Evolutionary conservation across 2,888 invertebrate genomes (phyloP), one percentile per base, ranked within the genome.

Genomic region (Tolmerus cingulatus): DNA sequence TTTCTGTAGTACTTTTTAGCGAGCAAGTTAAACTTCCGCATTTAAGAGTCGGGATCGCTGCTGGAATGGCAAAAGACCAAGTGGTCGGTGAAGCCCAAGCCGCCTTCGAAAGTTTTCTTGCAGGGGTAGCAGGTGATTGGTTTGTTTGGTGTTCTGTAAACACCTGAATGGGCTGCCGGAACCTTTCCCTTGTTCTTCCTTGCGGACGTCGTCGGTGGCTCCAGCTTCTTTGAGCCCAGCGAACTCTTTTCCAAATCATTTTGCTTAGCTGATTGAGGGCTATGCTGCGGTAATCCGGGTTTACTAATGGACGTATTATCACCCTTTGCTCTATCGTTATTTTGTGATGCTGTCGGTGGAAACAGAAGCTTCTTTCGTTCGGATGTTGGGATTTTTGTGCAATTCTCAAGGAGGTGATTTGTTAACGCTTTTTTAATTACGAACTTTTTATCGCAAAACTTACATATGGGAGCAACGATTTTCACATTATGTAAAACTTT

Each of bases 361-460:
- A 30, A 27, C n/a, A 78, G 16, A 30, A 86, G 46, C 77, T 86
- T 77, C 37, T 77, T 76, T 12, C 51, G 76, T 19, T 51, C 34
- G 5, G 27, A 16, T 55, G 77, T 2, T 86, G 86, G 77, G 5
- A 86, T 86, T 37, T 77, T 77, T 7, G 9, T 8, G n/a, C 86
- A 86, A 19, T 86, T 86, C 7, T 86, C 86, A 19, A 86, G n/a
- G n/a, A 77, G 51, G 37, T 86, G 86, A 86, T 86, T 86, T 5
- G 74, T n/a, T n/a, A 86, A 37, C 2, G 86, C 77, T 55, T 76
- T 86, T 7, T 37, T 1, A 77, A 86, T 23, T 9, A 77, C 74
- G 55, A 86, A 86, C 37, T 51, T 77, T 37, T 86, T 86, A 12
- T 86, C 86, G 43, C 86, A 86, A 34, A 19, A 86, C 46, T 86